Evolutionary conservation across 2,797 vertebrate species (phyloP).

Genomic region (Sphenodon punctatus): DNA sequence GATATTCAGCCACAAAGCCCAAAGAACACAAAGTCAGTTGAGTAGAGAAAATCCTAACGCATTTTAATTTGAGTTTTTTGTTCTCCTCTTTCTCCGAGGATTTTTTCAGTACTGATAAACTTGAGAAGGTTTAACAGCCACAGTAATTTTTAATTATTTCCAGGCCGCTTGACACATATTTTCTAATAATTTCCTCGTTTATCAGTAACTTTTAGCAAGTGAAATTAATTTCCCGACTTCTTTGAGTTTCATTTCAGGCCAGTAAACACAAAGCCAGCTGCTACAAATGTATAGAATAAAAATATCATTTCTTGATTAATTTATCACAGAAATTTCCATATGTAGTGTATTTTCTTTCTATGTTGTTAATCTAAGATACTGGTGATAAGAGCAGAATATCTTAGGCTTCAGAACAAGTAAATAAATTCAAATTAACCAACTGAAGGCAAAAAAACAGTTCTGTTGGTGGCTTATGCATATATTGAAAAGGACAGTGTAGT

Average conservation of each 20-base stretch:
- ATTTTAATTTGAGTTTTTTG: neutral
- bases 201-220: neutral
- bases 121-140: neutral
- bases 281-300: constrained; percentile 27
- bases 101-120: rapidly evolving
- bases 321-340: constrained; percentile 25
- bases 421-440: constrained; percentile 48
- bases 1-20: neutral
- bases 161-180: neutral
- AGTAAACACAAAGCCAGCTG: neutral
- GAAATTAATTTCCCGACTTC: neutral
- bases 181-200: neutral
- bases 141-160: neutral
- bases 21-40: neutral
- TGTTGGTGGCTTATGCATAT: neutral
- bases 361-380: constrained; percentile 21
- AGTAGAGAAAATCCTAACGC: neutral
- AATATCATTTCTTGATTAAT: constrained; percentile 25
- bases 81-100: neutral
- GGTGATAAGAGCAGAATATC: constrained; percentile 30
- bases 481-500: neutral
- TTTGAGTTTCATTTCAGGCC: neutral
- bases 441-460: constrained; percentile 34
- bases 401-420: constrained; percentile 15
- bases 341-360: neutral